These are phyloP conservation scores for Spodoptera picta DNA, from an alignment of 2,888 invertebrate species.

Conservation along the genomic window DNA sequence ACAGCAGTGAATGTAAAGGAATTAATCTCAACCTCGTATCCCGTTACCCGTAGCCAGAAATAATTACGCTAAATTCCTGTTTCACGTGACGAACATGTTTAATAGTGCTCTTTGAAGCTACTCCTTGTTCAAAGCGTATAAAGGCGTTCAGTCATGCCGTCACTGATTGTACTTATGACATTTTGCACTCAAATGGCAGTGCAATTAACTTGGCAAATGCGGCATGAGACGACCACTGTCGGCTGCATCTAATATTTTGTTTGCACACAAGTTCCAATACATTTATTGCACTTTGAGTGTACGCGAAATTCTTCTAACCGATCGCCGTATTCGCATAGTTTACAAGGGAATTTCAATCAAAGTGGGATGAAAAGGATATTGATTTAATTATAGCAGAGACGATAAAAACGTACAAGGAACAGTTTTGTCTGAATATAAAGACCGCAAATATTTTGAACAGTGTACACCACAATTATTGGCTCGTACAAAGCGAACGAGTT, in stretches of 20 bases:
- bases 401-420: neutral
- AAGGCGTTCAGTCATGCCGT: slow-evolving; percentile 26
- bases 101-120: slow-evolving; percentile 26
- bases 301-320: slow-evolving; percentile 23
- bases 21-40: slow-evolving; percentile 21
- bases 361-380: slow-evolving; percentile 4
- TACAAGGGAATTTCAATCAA: slow-evolving; percentile 22
- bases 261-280: slow-evolving; percentile 26
- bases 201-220: slow-evolving; percentile 42
- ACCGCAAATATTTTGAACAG: neutral
- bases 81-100: slow-evolving; percentile 27
- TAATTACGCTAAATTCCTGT: slow-evolving; percentile 27
- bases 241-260: slow-evolving; percentile 25
- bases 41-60: slow-evolving; percentile 12
- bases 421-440: neutral
- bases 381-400: neutral
- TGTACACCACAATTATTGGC: no score
- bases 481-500: no score
- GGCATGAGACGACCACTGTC: slow-evolving; percentile 19
- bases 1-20: slow-evolving; percentile 9
- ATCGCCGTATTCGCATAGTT: slow-evolving; percentile 12
- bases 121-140: slow-evolving; percentile 35
- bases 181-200: slow-evolving; percentile 35
- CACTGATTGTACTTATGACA: slow-evolving; percentile 38
- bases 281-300: slow-evolving; percentile 23